Evolutionary conservation across 2,797 vertebrate species (phyloP).

Genomic region (Siniperca scherzeri): DNA sequence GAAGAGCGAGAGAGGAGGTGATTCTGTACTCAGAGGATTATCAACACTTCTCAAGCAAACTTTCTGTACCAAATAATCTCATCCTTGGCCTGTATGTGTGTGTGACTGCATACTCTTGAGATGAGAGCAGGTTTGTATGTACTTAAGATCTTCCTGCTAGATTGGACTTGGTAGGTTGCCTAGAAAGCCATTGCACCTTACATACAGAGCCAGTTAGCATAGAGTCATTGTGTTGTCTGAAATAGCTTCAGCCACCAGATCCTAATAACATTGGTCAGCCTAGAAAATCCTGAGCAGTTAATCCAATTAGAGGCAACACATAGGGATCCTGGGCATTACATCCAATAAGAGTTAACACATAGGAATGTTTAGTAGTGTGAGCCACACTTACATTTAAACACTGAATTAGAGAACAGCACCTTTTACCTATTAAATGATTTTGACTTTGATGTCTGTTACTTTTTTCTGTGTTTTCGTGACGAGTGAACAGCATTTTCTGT

Average conservation of each 20-base stretch:
- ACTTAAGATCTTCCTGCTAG: slow-evolving; percentile 23
- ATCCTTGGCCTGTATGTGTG: neutral
- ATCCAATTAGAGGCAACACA: slow-evolving; percentile 76
- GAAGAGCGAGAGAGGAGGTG: neutral
- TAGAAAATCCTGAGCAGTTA: slow-evolving; percentile 65
- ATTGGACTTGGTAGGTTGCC: slow-evolving; percentile 35
- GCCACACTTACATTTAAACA: neutral
- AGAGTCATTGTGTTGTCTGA: slow-evolving; percentile 40
- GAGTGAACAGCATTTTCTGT: neutral
- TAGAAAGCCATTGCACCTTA: slow-evolving; percentile 50
- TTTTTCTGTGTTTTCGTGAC: neutral
- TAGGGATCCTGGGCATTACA: slow-evolving; percentile 59
- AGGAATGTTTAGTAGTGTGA: slow-evolving; percentile 24
- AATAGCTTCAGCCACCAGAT: slow-evolving; percentile 63
- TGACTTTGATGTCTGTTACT: too few relatives aligned
- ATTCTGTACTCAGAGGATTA: slow-evolving; percentile 9
- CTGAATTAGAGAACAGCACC: neutral
- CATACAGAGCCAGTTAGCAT: slow-evolving; percentile 56
- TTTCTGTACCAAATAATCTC: slow-evolving; percentile 10
- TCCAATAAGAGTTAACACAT: slow-evolving; percentile 53
- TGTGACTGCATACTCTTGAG: neutral
- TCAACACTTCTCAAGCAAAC: slow-evolving; percentile 28
- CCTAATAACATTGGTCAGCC: slow-evolving; percentile 52
- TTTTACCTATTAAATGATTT: neutral
- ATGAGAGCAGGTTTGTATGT: slow-evolving; percentile 8